Evolutionary conservation across 2,888 invertebrate genomes (phyloP), one percentile per base, ranked within the genome.

Genomic region (Caenorhabditis sp.): DNA sequence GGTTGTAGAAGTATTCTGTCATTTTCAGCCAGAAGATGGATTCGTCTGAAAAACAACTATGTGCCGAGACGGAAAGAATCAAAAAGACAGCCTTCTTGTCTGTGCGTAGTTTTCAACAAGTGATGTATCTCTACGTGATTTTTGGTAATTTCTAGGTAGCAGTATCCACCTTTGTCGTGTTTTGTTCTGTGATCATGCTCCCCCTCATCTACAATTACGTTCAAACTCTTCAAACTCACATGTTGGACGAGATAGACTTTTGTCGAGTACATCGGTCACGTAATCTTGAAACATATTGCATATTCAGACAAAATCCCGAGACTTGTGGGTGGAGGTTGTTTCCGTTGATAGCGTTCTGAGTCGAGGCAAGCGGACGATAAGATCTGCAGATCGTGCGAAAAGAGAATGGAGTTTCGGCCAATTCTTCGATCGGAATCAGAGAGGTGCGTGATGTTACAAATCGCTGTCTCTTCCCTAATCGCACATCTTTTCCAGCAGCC

Each of bases 211-310:
- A 92, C 18, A 67, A 51, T 40, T 56, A 74, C 24, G 61, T 67
- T 8, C 50, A 80, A 28, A 70, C 86, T 8, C 85, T 91, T 26
- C 91, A 91, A 77, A 86, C 87, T 22, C 90, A 91, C 53, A 80
- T 91, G 81, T 67, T 87, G 13, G 83, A 85, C 68, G 91, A 91
- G 71, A 88, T 90, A 58, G 89, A 89, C 62, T 90, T 89, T 70
- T 91, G 91, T 83, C 86, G 90, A 82, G 89, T 86, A 53, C 1
- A 28, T 44, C 0, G 20, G 13, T 18, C 9, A 37, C 28, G 8
- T n/a, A 67, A 28, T 61, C 15, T 47, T 69, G 28, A 60, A 32
- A 56, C 22, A 32, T 44, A 15, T 53, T 24, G 5, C 18, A n/a
- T 24, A 53, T 82, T 58, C 62, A 86, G 86, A 72, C 72, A 3